Evolutionary conservation across 2,113 vertebrate species (phyloP).

Genomic region (Aptenodytes patagonicus): DNA sequence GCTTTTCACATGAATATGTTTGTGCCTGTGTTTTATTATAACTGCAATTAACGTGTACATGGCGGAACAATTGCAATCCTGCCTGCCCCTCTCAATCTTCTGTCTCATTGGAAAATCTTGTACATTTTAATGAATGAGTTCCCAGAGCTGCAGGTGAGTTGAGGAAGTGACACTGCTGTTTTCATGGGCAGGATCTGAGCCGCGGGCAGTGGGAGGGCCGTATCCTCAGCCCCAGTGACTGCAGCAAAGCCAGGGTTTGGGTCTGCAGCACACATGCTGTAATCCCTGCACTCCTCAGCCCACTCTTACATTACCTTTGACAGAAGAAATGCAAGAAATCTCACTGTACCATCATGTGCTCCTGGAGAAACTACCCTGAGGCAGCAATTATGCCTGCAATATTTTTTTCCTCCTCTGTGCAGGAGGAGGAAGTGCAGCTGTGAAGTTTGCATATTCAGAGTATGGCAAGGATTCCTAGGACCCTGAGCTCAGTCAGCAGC

Average conservation of each 20-base stretch:
- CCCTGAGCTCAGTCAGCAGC: not conserved
- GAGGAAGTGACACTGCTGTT: not conserved
- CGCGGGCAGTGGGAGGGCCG: fast-evolving
- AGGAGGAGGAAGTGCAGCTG: not conserved
- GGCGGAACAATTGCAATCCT: not conserved
- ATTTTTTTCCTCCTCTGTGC: not conserved
- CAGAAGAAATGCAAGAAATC: not conserved
- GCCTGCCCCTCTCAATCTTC: not conserved
- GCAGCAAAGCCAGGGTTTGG: not conserved
- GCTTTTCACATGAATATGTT: not conserved
- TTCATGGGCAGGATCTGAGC: not conserved
- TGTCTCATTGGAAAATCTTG: not conserved
- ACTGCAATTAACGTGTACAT: not conserved
- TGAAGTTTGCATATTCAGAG: not conserved
- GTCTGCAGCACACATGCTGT: not conserved
- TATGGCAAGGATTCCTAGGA: not conserved
- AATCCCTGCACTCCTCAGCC: not conserved
- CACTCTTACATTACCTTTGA: not conserved
- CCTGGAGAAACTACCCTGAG: not conserved
- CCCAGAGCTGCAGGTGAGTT: not conserved
- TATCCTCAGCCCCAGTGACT: not conserved
- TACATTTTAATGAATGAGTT: not conserved
- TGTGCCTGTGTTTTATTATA: not conserved
- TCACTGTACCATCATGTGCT: not conserved
- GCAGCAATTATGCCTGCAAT: not conserved